These are phyloP conservation scores for mouse (Mus musculus) DNA, from an alignment of 2,113 vertebrate genomes.

Conservation along the genomic window DNA sequence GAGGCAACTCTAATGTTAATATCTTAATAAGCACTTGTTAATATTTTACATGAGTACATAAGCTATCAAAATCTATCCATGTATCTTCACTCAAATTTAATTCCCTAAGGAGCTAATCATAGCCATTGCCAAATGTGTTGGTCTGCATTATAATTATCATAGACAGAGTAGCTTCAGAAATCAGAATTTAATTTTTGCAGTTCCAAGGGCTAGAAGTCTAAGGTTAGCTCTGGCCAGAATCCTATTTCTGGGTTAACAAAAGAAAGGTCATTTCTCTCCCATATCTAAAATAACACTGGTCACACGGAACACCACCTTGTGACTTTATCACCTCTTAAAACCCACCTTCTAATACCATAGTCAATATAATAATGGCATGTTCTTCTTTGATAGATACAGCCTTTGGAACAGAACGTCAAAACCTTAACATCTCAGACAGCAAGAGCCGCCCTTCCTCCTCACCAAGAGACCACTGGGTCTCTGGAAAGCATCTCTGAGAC, in stretches of 20 bases:
- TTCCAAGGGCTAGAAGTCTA: not conserved
- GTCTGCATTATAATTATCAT: not conserved
- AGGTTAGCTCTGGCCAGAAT: not conserved
- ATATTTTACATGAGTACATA: not conserved
- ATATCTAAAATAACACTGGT: not conserved
- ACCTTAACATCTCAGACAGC: not conserved
- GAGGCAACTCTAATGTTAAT: constrained; percentile 9
- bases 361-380: no score
- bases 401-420: not conserved
- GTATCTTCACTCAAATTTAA: constrained; percentile 9
- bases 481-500: not conserved
- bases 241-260: not conserved
- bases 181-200: not conserved
- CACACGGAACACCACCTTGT: not conserved
- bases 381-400: not conserved
- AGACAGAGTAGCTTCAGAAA: not conserved
- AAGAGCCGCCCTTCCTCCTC: not conserved
- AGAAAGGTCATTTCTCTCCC: not conserved
- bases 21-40: not conserved
- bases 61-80: not conserved
- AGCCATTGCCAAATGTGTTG: not conserved
- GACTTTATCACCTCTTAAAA: not conserved
- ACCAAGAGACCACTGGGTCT: not conserved
- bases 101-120: not conserved
- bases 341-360: not conserved